Percentiles rank a stretch among this genome's conserved stretches.
phyloP scores from a whole-genome alignment of 2,888 invertebrate genomes.

The Drosophila algonquin region DNA sequence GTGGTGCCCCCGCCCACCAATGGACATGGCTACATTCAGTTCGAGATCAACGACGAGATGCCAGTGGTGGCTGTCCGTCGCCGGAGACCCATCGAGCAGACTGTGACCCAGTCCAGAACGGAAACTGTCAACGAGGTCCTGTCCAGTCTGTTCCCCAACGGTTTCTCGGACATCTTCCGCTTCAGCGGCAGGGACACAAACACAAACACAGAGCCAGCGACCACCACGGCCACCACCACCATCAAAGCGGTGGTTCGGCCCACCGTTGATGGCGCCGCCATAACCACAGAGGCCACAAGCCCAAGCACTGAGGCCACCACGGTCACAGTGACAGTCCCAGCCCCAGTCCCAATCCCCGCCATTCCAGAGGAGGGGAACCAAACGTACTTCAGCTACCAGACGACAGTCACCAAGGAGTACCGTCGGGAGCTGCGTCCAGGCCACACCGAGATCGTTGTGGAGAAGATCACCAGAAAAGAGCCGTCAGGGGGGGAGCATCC shows the following conservation, averaged over 20 bases:
- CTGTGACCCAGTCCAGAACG: conserved; percentile 38
- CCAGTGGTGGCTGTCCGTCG: conserved; percentile 38
- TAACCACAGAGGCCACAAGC: conserved; percentile 5
- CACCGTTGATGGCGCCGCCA: conserved; percentile 31
- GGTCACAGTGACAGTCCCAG: not conserved
- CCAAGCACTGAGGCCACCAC: not conserved
- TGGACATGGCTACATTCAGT: conserved; percentile 78
- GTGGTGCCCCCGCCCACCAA: conserved; percentile 46
- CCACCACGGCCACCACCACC: conserved; percentile 42
- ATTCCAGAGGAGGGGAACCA: conserved; percentile 23
- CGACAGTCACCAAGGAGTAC: conserved; percentile 74
- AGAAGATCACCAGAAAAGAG: conserved; percentile 60
- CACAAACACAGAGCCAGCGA: conserved; percentile 35
- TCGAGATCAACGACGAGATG: conserved; percentile 69
- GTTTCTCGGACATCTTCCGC: conserved; percentile 81
- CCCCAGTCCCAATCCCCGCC: not conserved
- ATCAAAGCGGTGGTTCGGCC: conserved; percentile 40
- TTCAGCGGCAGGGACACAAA: conserved; percentile 69
- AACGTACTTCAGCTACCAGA: conserved; percentile 69
- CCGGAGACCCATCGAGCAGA: conserved; percentile 34
- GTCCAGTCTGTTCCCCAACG: conserved; percentile 79
- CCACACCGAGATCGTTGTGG: conserved; percentile 79
- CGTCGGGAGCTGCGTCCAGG: conserved; percentile 75
- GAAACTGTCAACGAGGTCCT: conserved; percentile 80
- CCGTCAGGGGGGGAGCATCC: conserved; percentile 73